Evolutionary conservation across 2,888 invertebrate species (phyloP).

Genomic region (Eupelmus urozonus): DNA sequence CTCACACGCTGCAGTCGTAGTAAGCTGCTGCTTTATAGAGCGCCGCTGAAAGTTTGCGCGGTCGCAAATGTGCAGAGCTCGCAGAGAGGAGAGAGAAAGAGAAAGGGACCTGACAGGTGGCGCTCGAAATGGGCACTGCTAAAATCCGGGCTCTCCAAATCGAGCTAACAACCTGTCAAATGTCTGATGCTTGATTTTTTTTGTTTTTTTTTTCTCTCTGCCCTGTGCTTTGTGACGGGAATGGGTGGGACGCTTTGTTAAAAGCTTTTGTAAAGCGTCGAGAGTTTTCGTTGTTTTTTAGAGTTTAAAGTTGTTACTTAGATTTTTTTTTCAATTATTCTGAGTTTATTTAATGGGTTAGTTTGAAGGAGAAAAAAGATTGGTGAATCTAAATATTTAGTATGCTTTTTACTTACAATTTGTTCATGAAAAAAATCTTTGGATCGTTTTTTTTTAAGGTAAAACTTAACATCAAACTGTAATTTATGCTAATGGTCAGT

Average conservation of each 20-base stretch:
- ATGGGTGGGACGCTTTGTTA: too few relatives aligned
- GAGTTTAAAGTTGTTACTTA: too few relatives aligned
- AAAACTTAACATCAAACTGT: too few relatives aligned
- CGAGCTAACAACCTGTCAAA: constrained; percentile 69
- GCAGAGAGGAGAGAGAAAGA: neutral
- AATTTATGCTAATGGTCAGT: neutral
- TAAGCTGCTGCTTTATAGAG: neutral
- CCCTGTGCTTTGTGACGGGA: too few relatives aligned
- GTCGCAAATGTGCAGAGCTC: neutral
- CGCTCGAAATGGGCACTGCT: constrained; percentile 54
- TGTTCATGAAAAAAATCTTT: too few relatives aligned
- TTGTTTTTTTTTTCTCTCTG: neutral
- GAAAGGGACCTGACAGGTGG: constrained; percentile 54
- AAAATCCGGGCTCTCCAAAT: constrained; percentile 47
- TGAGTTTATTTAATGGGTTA: too few relatives aligned
- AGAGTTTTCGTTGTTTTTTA: too few relatives aligned
- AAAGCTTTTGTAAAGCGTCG: too few relatives aligned
- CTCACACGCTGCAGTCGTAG: constrained; percentile 4
- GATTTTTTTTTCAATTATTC: constrained; percentile 1
- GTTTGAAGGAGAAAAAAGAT: too few relatives aligned
- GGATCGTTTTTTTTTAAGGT: neutral
- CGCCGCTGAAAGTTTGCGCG: constrained; percentile 12
- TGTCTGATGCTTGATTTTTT: constrained; percentile 55
- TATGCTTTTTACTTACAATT: too few relatives aligned
- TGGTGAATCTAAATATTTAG: too few relatives aligned